Conservation (phyloP, 2,888 invertebrate genomes). For the Salticus scenicus region DNA sequence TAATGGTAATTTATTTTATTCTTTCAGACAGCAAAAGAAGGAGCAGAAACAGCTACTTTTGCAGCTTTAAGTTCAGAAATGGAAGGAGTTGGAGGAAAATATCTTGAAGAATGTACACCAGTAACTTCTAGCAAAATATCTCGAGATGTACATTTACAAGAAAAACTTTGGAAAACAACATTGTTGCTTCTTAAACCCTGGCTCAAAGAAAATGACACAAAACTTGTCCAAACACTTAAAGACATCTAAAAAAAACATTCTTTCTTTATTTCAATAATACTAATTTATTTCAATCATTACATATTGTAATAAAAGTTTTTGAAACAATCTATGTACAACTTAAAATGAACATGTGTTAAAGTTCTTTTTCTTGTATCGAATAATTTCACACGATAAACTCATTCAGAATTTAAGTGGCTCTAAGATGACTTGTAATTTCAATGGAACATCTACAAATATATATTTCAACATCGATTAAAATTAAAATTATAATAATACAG, state of each 20-base stretch:
- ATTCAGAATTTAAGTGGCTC: background rate
- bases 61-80: slow-evolving; percentile 84
- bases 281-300: background rate
- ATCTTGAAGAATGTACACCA: slow-evolving; percentile 85
- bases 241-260: too few relatives aligned
- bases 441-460: background rate
- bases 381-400: background rate
- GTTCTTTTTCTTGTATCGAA: background rate
- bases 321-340: background rate
- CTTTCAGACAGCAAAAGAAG: slow-evolving; percentile 84
- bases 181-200: slow-evolving; percentile 28
- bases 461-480: background rate
- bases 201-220: slow-evolving; percentile 6
- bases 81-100: slow-evolving; percentile 86
- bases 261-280: too few relatives aligned
- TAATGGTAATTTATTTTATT: background rate
- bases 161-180: slow-evolving; percentile 83
- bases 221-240: too few relatives aligned
- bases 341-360: background rate
- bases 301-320: background rate
- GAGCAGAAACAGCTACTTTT: slow-evolving; percentile 86
- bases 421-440: background rate
- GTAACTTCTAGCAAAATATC: slow-evolving; percentile 75
- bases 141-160: slow-evolving; percentile 80
- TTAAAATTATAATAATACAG: too few relatives aligned